Evolutionary conservation across 2,888 invertebrate species (phyloP).

Genomic region (Enchytraeus crypticus): DNA sequence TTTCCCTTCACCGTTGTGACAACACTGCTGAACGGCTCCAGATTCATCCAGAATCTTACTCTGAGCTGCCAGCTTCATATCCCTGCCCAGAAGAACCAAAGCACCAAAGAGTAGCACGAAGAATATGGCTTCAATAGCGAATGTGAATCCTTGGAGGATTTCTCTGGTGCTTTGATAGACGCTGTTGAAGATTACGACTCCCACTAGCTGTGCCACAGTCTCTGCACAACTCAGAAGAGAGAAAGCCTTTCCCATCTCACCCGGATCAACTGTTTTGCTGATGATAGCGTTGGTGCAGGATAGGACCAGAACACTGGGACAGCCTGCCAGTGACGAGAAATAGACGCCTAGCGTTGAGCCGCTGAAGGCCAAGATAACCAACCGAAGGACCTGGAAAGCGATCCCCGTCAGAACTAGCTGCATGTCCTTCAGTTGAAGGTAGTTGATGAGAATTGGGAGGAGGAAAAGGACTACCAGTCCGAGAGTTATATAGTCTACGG

Average conservation of each 20-base stretch:
- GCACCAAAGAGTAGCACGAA: slow-evolving; percentile 10
- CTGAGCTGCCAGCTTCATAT: slow-evolving; percentile 15
- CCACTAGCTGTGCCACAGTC: slow-evolving; percentile 40
- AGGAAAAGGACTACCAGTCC: slow-evolving; percentile 40
- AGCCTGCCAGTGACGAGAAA: slow-evolving; percentile 38
- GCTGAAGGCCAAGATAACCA: slow-evolving; percentile 34
- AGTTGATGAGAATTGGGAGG: slow-evolving; percentile 38
- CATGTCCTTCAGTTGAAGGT: slow-evolving; percentile 35
- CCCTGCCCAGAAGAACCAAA: slow-evolving; percentile 9
- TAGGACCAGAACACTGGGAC: slow-evolving; percentile 40
- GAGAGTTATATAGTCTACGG: slow-evolving; percentile 45
- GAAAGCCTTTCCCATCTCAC: slow-evolving; percentile 44
- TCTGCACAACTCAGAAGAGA: slow-evolving; percentile 42
- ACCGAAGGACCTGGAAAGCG: slow-evolving; percentile 35
- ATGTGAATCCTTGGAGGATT: slow-evolving; percentile 40
- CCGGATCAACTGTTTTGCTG: slow-evolving; percentile 41
- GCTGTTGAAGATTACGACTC: slow-evolving; percentile 38
- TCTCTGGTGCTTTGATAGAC: slow-evolving; percentile 39
- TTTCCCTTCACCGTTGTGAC: not conserved
- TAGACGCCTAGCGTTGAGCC: slow-evolving; percentile 40
- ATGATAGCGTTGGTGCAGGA: slow-evolving; percentile 39
- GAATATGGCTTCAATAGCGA: slow-evolving; percentile 30
- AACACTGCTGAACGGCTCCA: not conserved
- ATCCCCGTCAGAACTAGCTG: slow-evolving; percentile 39
- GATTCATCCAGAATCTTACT: slow-evolving; percentile 9